Conservation (phyloP, 2,888 invertebrate genomes). For the Bombylius discolor region DNA sequence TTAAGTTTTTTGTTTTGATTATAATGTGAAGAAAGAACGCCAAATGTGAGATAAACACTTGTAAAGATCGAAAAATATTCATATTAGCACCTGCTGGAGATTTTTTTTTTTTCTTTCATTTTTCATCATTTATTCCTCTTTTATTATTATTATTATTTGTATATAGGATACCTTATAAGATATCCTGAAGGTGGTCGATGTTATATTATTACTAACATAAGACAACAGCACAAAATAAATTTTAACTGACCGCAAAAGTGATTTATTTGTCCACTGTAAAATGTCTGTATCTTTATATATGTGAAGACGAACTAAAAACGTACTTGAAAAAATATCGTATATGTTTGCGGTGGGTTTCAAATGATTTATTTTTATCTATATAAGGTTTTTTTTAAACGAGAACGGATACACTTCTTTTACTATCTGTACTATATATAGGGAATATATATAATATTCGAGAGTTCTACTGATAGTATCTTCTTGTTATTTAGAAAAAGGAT, state of each 20-base stretch:
- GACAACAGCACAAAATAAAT: conserved; percentile 10
- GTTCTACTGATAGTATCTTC: neutral
- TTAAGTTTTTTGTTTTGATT: conserved; percentile 1
- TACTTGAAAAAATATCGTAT: too few relatives aligned
- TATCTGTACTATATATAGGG: too few relatives aligned
- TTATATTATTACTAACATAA: conserved; percentile 6
- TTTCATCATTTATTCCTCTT: too few relatives aligned
- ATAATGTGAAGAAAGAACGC: neutral
- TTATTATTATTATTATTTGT: too few relatives aligned
- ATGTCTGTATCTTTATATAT: neutral
- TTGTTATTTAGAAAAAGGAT: neutral
- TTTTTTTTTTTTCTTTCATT: too few relatives aligned
- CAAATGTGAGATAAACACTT: conserved; percentile 3
- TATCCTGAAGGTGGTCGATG: conserved; percentile 11
- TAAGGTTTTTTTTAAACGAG: neutral
- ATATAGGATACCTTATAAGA: neutral
- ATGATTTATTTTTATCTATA: neutral
- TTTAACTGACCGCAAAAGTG: conserved; percentile 11
- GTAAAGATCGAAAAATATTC: conserved; percentile 6
- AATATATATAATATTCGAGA: neutral
- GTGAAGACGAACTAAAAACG: too few relatives aligned
- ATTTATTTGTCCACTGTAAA: conserved; percentile 10
- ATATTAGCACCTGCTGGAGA: conserved; percentile 11
- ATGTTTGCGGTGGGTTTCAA: neutral
- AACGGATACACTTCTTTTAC: neutral